Conservation (phyloP, 64 coral and sea anemone genomes). For the Pocillopora verrucosa region DNA sequence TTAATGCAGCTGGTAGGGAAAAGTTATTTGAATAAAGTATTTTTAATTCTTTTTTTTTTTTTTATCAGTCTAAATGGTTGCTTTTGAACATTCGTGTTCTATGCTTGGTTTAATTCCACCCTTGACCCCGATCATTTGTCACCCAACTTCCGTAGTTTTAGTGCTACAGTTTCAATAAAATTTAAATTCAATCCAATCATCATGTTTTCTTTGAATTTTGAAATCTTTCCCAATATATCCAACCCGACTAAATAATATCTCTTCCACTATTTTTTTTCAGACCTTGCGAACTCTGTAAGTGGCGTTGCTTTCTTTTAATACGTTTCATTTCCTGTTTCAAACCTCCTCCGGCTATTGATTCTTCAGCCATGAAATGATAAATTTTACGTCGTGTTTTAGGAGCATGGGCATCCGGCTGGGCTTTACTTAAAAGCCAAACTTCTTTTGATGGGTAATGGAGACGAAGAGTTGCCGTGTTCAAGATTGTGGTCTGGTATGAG, state of each 20-base stretch:
- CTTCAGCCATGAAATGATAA: background rate
- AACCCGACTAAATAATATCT: background rate
- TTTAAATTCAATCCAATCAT: too few relatives aligned
- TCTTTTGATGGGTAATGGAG: slow-evolving; percentile 57
- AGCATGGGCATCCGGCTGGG: slow-evolving; percentile 84
- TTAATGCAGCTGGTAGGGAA: slow-evolving; percentile 87
- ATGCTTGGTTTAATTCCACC: too few relatives aligned
- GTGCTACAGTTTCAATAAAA: too few relatives aligned
- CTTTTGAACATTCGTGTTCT: too few relatives aligned
- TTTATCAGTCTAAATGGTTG: too few relatives aligned
- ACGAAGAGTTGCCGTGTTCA: slow-evolving; percentile 42
- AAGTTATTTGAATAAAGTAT: background rate
- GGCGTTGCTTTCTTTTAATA: background rate
- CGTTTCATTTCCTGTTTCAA: background rate
- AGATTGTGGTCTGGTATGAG: slow-evolving; percentile 75
- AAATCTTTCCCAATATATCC: too few relatives aligned
- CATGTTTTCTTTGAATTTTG: too few relatives aligned
- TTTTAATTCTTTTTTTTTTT: too few relatives aligned
- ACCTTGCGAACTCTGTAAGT: slow-evolving; percentile 98
- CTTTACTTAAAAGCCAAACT: slow-evolving; percentile 91
- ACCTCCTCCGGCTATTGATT: background rate
- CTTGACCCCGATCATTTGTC: too few relatives aligned
- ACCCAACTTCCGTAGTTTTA: too few relatives aligned
- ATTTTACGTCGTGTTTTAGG: slow-evolving; percentile 21
- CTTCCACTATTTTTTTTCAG: slow-evolving; percentile 45